Evolutionary conservation across 2,888 invertebrate genomes (phyloP), one percentile per base, ranked within the genome.

Genomic region (Drosophila niveifrons): DNA sequence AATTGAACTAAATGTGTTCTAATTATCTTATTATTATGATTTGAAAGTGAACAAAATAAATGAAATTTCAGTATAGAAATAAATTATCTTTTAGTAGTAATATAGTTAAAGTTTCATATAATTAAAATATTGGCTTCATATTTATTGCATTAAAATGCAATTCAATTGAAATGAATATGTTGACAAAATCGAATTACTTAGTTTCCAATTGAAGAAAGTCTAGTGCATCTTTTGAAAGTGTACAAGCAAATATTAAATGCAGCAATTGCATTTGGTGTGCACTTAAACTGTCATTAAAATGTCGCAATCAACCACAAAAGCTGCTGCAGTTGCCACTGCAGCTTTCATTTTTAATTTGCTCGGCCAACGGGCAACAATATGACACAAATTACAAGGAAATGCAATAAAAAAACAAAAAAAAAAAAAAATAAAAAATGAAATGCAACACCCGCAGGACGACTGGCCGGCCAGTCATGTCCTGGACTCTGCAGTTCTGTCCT

Each of bases 381-480:
- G 85, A 71, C 81, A 75, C 82, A 83, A 83, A 83, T 84, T 83
- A 82, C 82, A 84, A 80, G 85, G 77, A 81, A 83, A 82, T 83
- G 84, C 70, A 80, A 83, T 83, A 75, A 82, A 80, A 75, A 72
- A n/a, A n/a, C n/a, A n/a, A n/a, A n/a, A n/a, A n/a, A n/a, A n/a
- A n/a, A n/a, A n/a, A n/a, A n/a, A n/a, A n/a, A n/a, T n/a, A n/a
- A n/a, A 36, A 3, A 6, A 9, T 10, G 64, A 51, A 72, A 68
- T 55, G 65, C 71, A 56, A 46, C 64, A 68, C 51, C 62, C 77
- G 51, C 52, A 63, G 75, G 58, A 67, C 62, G 50, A 15, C 31
- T 52, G 52, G 23, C 13, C 34, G 29, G 36, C 34, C 18, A 11
- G 23, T 23, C 23, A 23, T 23, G 23, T 23, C 23, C 23, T 23